These are phyloP conservation scores for Anthopleura sola DNA, from an alignment of 64 coral and sea anemone species.

Conservation along the genomic window DNA sequence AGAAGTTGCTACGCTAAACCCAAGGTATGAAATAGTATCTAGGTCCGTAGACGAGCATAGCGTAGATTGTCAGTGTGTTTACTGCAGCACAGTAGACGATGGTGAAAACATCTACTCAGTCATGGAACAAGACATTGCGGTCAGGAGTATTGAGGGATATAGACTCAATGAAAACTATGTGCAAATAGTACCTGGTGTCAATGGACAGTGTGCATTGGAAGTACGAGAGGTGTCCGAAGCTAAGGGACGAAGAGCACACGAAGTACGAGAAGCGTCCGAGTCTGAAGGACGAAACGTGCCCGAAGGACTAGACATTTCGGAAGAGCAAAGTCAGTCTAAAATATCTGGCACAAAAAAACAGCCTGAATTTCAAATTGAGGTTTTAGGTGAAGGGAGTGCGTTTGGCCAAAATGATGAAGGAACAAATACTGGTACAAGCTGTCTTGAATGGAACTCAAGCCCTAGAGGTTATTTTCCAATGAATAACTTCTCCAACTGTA, in stretches of 20 bases:
- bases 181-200: not conserved
- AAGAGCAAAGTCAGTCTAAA: not conserved
- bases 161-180: not conserved
- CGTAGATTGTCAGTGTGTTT: not conserved
- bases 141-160: not conserved
- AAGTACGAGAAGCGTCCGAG: not conserved
- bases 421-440: not conserved
- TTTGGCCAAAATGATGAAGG: not conserved
- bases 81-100: not conserved
- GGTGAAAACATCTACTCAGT: not conserved
- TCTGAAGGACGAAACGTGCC: not conserved
- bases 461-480: not conserved
- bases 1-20: too few species aligned
- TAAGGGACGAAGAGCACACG: not conserved
- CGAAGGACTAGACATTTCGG: not conserved
- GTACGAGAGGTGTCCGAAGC: not conserved
- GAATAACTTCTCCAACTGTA: not conserved
- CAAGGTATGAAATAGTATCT: not conserved
- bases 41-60: not conserved
- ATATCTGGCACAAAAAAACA: not conserved
- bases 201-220: not conserved
- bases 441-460: not conserved
- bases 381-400: not conserved
- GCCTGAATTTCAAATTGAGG: not conserved
- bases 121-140: not conserved